Conservation (phyloP, 2,888 invertebrate genomes). For the Pegoplata infirma region DNA sequence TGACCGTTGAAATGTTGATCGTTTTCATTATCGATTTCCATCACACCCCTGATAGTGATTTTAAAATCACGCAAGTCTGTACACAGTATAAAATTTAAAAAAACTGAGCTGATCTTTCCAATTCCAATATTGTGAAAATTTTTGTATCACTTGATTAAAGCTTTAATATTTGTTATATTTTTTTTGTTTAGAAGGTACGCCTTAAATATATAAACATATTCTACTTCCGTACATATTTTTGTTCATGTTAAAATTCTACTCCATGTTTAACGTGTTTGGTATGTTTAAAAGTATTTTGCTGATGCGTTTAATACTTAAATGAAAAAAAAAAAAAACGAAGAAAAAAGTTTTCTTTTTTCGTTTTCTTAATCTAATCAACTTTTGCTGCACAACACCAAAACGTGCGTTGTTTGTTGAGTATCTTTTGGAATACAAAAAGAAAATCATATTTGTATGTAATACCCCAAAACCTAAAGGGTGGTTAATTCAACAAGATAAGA, state of each 20-base stretch:
- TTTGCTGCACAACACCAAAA: conserved; percentile 50
- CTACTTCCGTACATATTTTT: conserved; percentile 16
- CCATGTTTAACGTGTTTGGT: conserved; percentile 30
- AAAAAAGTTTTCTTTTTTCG: conserved; percentile 26
- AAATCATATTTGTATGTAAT: conserved; percentile 38
- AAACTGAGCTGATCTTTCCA: too few species aligned
- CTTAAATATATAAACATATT: conserved; percentile 33
- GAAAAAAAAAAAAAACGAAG: conserved; percentile 4
- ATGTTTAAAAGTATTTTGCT: conserved; percentile 36
- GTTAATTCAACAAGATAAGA: conserved; percentile 36
- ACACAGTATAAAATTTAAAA: too few species aligned
- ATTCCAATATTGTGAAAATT: too few species aligned
- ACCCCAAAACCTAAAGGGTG: conserved; percentile 36
- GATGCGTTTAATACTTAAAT: conserved; percentile 43
- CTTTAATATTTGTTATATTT: not conserved
- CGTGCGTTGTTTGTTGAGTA: conserved; percentile 52
- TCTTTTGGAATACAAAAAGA: conserved; percentile 16
- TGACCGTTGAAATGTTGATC: too few species aligned
- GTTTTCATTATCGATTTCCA: too few species aligned
- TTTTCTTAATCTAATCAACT: conserved; percentile 57
- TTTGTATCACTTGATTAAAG: conserved; percentile 1
- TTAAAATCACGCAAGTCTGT: too few species aligned
- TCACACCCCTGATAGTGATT: too few species aligned
- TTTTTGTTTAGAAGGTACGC: not conserved
- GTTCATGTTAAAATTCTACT: not conserved